Base-by-base conservation (phyloP, 2,888 invertebrate species). In the Drosophila borborema region DNA sequence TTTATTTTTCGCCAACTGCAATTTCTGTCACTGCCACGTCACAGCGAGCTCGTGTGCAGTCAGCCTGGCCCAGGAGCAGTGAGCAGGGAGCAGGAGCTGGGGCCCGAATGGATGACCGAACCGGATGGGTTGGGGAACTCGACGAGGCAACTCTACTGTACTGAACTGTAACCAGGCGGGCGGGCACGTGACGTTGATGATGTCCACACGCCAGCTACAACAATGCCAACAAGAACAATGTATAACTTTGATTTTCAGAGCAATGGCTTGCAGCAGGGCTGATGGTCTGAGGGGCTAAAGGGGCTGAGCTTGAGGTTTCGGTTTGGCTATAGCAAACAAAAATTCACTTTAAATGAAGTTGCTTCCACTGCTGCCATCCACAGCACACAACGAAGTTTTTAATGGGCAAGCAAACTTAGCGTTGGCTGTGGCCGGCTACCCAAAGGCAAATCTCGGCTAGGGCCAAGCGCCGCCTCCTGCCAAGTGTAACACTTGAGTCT, bases 11-110 rank as follows among this genome's bases (percentile, higher is more conserved):
- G 69, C 56, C 74, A 86, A 70, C 82, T 85, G 81, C 80, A 85
- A 82, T 85, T 86, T 82, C 75, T 74, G 85, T 81, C 84, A 79
- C 66, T 71, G 81, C 68, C 79, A 68, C 77, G 71, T 71, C 70
- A 69, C 53, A 40, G 45, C 23, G 51, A 51, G 31, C 43, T 61
- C 51, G 67, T 72, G 54, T 61, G 75, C 65, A 71, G 55, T 46
- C n/a, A 31, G 40, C 38, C 38, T 10, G 0, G 9, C 12, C 14
- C 34, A 48, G 34, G 16, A 23, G n/a, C n/a, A n/a, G n/a, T n/a
- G n/a, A n/a, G n/a, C n/a, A n/a, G n/a, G n/a, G n/a, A n/a, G 23
- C 23, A 4, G 23, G 23, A 20, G 51, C 28, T 51, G 31, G 4
- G 34, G 51, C 20, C 23, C 38, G 53, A n/a, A 16, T 28, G 36